phyloP scores from a whole-genome alignment of 1,140 invertebrate genomes.

The Pissodes strobi region DNA sequence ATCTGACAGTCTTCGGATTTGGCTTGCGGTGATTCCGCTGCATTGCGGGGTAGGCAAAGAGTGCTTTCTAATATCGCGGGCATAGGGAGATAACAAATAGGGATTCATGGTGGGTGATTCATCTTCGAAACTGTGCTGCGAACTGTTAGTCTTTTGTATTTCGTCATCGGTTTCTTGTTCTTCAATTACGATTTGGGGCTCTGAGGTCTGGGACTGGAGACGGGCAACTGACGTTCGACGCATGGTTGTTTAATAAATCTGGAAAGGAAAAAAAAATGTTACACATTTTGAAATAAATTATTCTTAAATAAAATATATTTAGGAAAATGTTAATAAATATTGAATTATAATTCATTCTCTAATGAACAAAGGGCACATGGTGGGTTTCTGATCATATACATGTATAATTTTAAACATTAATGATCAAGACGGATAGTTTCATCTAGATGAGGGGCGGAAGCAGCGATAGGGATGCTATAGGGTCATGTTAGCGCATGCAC shows the following conservation, averaged over 20 bases:
- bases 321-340: too few relatives aligned
- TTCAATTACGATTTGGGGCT: slow-evolving; percentile 81
- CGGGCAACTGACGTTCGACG: slow-evolving; percentile 58
- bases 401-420: too few relatives aligned
- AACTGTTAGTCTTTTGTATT: slow-evolving; percentile 53
- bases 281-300: too few relatives aligned
- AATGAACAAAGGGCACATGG: too few relatives aligned
- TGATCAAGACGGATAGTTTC: too few relatives aligned
- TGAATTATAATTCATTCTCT: too few relatives aligned
- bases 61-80: slow-evolving; percentile 71
- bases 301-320: too few relatives aligned
- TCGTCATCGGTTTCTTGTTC: slow-evolving; percentile 68
- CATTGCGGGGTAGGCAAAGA: slow-evolving; percentile 81
- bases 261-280: slow-evolving; percentile 15
- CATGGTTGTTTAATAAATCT: too few relatives aligned
- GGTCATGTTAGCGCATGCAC: too few relatives aligned
- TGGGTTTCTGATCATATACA: too few relatives aligned
- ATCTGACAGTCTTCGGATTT: slow-evolving; percentile 78
- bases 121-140: slow-evolving; percentile 67
- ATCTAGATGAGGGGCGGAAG: too few relatives aligned
- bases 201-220: slow-evolving; percentile 60
- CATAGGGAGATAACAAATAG: slow-evolving; percentile 77
- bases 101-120: slow-evolving; percentile 77
- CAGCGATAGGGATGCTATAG: too few relatives aligned
- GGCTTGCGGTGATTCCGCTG: slow-evolving; percentile 81